Conservation (phyloP, 2,888 invertebrate genomes). For the Sesia apiformis region DNA sequence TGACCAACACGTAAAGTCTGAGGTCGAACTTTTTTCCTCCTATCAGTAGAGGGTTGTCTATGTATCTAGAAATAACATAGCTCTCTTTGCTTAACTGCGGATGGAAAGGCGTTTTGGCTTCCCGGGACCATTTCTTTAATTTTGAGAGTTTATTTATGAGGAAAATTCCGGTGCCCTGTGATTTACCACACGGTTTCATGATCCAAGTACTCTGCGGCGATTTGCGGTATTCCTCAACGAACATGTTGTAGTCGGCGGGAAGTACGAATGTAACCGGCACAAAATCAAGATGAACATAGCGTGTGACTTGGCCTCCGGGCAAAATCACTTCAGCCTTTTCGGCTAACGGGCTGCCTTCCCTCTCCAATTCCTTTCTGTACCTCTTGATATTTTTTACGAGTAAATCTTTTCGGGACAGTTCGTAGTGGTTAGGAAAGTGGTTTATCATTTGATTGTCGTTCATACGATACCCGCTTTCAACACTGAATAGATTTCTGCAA, state of each 20-base stretch:
- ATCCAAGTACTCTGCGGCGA: slow-evolving; percentile 97
- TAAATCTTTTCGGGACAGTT: slow-evolving; percentile 94
- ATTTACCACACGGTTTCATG: slow-evolving; percentile 97
- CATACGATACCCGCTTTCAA: slow-evolving; percentile 93
- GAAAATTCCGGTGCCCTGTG: slow-evolving; percentile 94
- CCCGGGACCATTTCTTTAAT: slow-evolving; percentile 92
- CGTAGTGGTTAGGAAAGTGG: slow-evolving; percentile 97
- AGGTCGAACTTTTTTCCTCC: slow-evolving; percentile 98
- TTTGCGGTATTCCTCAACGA: slow-evolving; percentile 95
- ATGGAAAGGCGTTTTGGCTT: slow-evolving; percentile 88
- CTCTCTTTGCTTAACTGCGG: slow-evolving; percentile 90
- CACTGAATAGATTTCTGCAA: slow-evolving; percentile 92
- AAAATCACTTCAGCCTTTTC: slow-evolving; percentile 76
- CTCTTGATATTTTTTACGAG: slow-evolving; percentile 96
- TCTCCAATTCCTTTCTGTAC: slow-evolving; percentile 92
- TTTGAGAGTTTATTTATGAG: slow-evolving; percentile 96
- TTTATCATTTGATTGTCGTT: slow-evolving; percentile 95
- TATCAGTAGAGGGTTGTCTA: slow-evolving; percentile 94
- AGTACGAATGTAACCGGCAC: slow-evolving; percentile 95
- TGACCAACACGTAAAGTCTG: slow-evolving; percentile 92
- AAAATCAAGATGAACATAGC: slow-evolving; percentile 90
- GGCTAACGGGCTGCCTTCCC: slow-evolving; percentile 89
- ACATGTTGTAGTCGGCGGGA: slow-evolving; percentile 97
- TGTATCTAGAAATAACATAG: slow-evolving; percentile 97
- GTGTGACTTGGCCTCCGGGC: slow-evolving; percentile 77